phyloP scores from a whole-genome alignment of 2,888 invertebrate genomes.

The Hirudinaria manillensis region DNA sequence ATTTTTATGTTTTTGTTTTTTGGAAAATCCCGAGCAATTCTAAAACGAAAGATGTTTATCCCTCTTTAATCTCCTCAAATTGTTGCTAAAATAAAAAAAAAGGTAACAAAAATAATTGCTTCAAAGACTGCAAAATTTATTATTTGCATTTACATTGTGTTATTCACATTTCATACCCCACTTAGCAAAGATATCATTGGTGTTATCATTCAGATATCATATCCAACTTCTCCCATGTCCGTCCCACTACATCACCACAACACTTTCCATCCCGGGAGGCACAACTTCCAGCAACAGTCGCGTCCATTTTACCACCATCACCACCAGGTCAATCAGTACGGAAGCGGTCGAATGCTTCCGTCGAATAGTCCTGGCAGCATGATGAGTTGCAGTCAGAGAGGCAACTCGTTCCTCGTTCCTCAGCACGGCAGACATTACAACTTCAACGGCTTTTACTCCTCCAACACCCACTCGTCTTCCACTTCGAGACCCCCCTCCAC shows the following conservation, averaged over 20 bases:
- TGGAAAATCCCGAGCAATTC: too few relatives aligned
- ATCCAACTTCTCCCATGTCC: conserved; percentile 28
- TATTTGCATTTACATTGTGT: too few relatives aligned
- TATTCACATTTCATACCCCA: too few relatives aligned
- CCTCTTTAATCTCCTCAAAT: too few relatives aligned
- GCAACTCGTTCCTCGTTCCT: background rate
- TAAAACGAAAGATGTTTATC: too few relatives aligned
- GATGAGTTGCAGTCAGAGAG: conserved; percentile 9
- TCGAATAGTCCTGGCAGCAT: too few relatives aligned
- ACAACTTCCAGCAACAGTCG: conserved; percentile 9
- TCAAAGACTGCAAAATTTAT: too few relatives aligned
- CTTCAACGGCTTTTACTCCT: background rate
- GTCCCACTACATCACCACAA: conserved; percentile 27
- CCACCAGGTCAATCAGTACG: conserved; percentile 6
- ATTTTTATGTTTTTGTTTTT: too few relatives aligned
- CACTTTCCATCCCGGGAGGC: background rate
- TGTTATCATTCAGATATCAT: conserved; percentile 8
- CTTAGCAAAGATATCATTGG: too few relatives aligned
- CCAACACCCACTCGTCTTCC: background rate
- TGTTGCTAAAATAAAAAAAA: too few relatives aligned
- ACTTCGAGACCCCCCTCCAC: conserved; percentile 29
- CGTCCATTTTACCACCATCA: background rate
- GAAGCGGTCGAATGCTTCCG: background rate
- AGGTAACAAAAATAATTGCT: too few relatives aligned
- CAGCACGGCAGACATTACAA: conserved; percentile 7